Conservation (phyloP, 2,888 invertebrate species). For the Meloe dianella region DNA sequence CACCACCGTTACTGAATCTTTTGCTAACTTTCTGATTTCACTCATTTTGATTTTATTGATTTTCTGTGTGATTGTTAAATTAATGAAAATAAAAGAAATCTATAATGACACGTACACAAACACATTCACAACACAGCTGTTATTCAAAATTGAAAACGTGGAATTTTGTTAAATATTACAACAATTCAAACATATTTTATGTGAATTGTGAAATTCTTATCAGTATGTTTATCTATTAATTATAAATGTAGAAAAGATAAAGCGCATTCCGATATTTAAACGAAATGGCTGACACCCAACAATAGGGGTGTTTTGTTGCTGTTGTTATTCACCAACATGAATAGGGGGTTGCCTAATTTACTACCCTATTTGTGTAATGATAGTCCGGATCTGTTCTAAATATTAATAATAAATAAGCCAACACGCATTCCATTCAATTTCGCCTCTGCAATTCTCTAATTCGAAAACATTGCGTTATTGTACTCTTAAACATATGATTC, state of each 20-base stretch:
- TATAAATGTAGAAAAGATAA: neutral
- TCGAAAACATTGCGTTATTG: neutral
- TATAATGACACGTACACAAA: neutral
- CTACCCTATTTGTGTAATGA: neutral
- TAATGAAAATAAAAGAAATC: neutral
- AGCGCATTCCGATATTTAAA: neutral
- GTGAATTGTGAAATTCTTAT: neutral
- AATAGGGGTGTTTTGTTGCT: neutral
- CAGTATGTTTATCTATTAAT: neutral
- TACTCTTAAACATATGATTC: slow-evolving; percentile 8
- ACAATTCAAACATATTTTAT: no score
- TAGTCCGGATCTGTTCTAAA: neutral
- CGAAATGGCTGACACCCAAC: neutral
- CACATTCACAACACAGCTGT: neutral
- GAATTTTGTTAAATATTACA: neutral
- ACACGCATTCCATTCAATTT: neutral
- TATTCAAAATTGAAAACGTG: neutral
- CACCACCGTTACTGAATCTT: neutral
- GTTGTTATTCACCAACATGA: neutral
- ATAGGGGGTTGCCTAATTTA: neutral
- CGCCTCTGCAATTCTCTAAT: neutral
- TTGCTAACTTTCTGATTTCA: slow-evolving; percentile 3
- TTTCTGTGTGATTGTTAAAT: no score
- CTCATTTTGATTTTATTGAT: neutral
- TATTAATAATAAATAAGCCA: no score